A percentile compares a stretch with the other conserved stretches of the same genome.
These are phyloP conservation scores for Chironomus riparius DNA, from an alignment of 2,888 invertebrate genomes.

Conservation along the genomic window DNA sequence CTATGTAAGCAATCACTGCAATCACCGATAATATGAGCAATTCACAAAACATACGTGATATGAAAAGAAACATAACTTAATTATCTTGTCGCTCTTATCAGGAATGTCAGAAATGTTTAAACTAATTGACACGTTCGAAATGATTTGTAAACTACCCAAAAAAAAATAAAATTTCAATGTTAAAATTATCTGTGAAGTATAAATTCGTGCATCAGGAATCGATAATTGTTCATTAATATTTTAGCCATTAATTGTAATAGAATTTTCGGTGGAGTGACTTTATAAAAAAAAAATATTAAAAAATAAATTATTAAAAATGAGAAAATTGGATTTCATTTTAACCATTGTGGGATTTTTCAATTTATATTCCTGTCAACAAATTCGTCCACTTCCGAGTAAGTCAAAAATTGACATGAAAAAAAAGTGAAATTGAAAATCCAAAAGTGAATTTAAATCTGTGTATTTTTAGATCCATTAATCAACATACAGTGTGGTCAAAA, in stretches of 20 bases:
- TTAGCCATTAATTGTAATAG: not conserved
- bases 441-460: not conserved
- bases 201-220: not conserved
- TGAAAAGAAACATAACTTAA: too few species aligned
- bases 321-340: not conserved
- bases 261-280: not conserved
- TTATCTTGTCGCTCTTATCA: not conserved
- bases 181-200: not conserved
- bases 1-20: not conserved
- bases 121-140: not conserved
- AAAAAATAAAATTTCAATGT: not conserved
- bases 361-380: not conserved
- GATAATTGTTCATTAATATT: not conserved
- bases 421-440: not conserved
- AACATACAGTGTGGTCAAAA: slow-evolving; percentile 22
- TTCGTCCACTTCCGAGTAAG: slow-evolving; percentile 16
- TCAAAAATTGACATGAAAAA: not conserved
- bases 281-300: not conserved
- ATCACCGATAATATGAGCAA: not conserved
- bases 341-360: not conserved
- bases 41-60: not conserved
- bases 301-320: not conserved
- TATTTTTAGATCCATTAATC: slow-evolving; percentile 20
- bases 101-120: not conserved
- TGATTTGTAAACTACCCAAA: not conserved